Evolutionary conservation across 1,140 invertebrate species (phyloP).

Genomic region (Sarcophaga bullata): DNA sequence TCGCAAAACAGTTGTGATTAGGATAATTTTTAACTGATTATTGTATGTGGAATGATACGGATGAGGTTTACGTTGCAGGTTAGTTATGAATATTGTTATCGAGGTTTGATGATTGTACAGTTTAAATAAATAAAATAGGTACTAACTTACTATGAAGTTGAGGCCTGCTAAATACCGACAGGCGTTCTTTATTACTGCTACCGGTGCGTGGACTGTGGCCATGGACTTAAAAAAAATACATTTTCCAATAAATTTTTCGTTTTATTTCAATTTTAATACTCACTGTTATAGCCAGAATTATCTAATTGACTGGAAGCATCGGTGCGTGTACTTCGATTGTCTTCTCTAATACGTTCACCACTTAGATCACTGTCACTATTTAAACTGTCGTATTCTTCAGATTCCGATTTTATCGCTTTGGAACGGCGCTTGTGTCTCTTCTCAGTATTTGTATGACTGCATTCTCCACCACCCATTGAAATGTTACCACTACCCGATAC

Average conservation of each 20-base stretch:
- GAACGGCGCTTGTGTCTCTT: constrained; percentile 52
- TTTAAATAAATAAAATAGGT: constrained; percentile 55
- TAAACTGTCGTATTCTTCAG: constrained; percentile 72
- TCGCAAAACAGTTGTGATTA: background rate
- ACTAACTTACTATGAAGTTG: constrained; percentile 74
- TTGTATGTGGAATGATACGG: background rate
- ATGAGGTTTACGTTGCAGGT: background rate
- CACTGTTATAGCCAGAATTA: constrained; percentile 64
- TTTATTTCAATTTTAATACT: constrained; percentile 26
- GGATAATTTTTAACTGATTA: background rate
- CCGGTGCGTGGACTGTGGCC: constrained; percentile 49
- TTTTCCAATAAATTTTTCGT: constrained; percentile 48
- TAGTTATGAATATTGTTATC: background rate
- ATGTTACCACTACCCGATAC: constrained; percentile 52
- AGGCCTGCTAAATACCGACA: constrained; percentile 66
- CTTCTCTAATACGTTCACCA: constrained; percentile 55
- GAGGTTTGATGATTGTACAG: constrained; percentile 13
- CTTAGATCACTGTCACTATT: constrained; percentile 70
- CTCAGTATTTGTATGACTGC: constrained; percentile 51
- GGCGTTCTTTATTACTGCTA: constrained; percentile 53
- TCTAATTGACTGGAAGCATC: constrained; percentile 69
- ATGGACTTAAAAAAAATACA: constrained; percentile 45
- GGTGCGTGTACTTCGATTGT: constrained; percentile 45
- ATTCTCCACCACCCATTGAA: constrained; percentile 52
- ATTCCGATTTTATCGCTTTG: constrained; percentile 68